Evolutionary conservation across 64 coral and sea anemone species (phyloP), one percentile per base, ranked within the genome.

Genomic region (Cladopsammia gracilis): DNA sequence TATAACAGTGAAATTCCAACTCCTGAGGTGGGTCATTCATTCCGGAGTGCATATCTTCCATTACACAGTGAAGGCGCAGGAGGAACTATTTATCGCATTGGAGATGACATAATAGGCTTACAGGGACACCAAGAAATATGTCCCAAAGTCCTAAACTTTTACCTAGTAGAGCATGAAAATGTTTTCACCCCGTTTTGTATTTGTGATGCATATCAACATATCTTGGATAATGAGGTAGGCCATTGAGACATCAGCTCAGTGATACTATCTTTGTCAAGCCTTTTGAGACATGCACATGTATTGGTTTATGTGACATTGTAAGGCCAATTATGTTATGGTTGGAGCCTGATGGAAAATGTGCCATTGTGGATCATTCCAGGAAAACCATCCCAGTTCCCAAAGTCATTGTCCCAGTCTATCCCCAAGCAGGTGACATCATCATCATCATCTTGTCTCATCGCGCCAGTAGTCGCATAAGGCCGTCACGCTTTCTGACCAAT

Each of bases 261-360:
- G 77, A 80, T 80, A 80, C 77, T 60, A 80, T 80, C 24, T 80
- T 42, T 80, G 56, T 80, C 53, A 80, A 61, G 25, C 25, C 56
- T 61, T 80, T 80, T 61, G 4, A 61, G 25, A 80, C 56, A 80
- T 26, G 77, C 56, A 80, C 53, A 60, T 61, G 77, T 60, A 80
- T 80, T 60, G 56, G 25, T 16, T 34, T 80, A 18, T 16, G 14
- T 80, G 56, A 80, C 26, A 42, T 59, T 61, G 77, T 58, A 80
- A 80, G 56, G 25, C 77, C 53, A 60, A 18, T 80, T 16, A 80
- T 80, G 77, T 80, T 61, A 49, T 80, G 57, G 77, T 3, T 26
- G 25, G 77, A 80, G 25, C 77, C 23, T 42, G 77, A 80, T 80
- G 77, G 53, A 80, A 80, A 80, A 60, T 80, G 13, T 80, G 77